Percentiles rank a stretch among this genome's conserved stretches.
Evolutionary conservation across 2,888 invertebrate genomes (phyloP).

Genomic region (Diplazon laetatorius): DNA sequence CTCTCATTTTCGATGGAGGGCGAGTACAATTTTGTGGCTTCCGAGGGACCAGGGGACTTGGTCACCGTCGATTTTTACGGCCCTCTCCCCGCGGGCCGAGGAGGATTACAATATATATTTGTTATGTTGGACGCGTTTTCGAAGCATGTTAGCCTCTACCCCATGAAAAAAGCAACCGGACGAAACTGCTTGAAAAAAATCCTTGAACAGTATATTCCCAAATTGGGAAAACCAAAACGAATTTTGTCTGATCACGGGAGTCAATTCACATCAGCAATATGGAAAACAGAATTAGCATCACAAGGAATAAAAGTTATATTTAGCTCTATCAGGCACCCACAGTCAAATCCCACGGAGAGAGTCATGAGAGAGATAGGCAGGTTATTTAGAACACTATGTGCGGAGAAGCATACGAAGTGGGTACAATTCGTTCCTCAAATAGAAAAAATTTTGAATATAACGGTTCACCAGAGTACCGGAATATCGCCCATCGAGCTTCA

Average conservation of each 20-base stretch:
- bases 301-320: slow-evolving; percentile 24
- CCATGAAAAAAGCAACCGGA: no score
- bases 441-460: no score
- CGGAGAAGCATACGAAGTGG: no score
- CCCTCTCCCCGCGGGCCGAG: no score
- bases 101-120: no score
- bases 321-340: slow-evolving; percentile 8
- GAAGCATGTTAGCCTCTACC: no score
- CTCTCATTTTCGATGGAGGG: slow-evolving; percentile 14
- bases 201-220: slow-evolving; percentile 4
- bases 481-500: slow-evolving; percentile 44
- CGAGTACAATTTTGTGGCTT: background rate
- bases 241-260: no score
- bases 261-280: slow-evolving; percentile 33
- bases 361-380: no score
- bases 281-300: slow-evolving; percentile 17
- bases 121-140: no score
- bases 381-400: no score
- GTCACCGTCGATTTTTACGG: slow-evolving; percentile 32
- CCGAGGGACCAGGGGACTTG: slow-evolving; percentile 13
- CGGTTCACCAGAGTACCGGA: slow-evolving; percentile 39
- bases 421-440: no score
- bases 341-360: slow-evolving; percentile 23
- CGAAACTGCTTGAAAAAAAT: no score
- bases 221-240: slow-evolving; percentile 9